phyloP scores from a whole-genome alignment of 2,888 invertebrate species.

The Acanthosoma haemorrhoidale region DNA sequence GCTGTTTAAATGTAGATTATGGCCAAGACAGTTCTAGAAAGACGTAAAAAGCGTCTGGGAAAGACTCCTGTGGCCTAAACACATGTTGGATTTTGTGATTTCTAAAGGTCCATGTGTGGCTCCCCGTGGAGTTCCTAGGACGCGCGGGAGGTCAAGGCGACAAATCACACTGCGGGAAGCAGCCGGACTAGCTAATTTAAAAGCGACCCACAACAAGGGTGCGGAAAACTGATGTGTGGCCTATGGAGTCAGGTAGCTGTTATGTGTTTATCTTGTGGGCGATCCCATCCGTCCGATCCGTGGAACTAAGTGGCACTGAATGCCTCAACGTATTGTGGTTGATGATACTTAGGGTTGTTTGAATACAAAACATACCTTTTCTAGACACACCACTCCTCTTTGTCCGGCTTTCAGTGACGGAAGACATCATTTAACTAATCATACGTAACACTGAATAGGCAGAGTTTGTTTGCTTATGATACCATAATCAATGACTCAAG shows the following conservation, averaged over 20 bases:
- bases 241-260: background rate
- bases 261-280: conserved; percentile 1
- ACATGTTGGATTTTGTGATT: background rate
- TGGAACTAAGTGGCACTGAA: background rate
- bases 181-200: conserved; percentile 1
- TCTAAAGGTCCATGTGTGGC: conserved; percentile 17
- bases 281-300: too few relatives aligned
- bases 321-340: background rate
- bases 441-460: too few relatives aligned
- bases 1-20: background rate
- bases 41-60: background rate
- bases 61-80: background rate
- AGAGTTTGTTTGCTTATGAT: too few relatives aligned
- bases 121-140: conserved; percentile 15
- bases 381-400: too few relatives aligned
- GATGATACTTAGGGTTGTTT: too few relatives aligned
- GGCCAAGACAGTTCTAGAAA: background rate
- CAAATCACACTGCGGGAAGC: conserved; percentile 21
- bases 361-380: too few relatives aligned
- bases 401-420: too few relatives aligned
- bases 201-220: conserved; percentile 22
- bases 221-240: conserved; percentile 17
- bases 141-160: background rate
- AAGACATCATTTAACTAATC: too few relatives aligned
- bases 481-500: too few relatives aligned